Conservation (phyloP, 2,888 invertebrate species). For the Antheraea assamensis region DNA sequence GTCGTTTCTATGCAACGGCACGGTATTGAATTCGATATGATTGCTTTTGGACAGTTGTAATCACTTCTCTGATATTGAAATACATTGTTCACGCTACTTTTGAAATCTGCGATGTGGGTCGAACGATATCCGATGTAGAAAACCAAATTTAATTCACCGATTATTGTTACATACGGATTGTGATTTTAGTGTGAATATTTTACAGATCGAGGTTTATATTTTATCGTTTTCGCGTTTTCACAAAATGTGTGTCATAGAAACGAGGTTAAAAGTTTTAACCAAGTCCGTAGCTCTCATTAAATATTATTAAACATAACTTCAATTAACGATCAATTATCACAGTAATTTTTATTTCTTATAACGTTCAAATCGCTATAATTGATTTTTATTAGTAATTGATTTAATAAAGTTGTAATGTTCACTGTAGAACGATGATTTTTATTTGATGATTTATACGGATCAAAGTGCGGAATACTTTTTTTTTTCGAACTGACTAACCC, state of each 20-base stretch:
- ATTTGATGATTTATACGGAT: not conserved
- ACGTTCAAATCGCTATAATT: not conserved
- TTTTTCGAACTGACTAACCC: too few relatives aligned
- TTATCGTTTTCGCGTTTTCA: constrained; percentile 7
- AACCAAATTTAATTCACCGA: constrained; percentile 9
- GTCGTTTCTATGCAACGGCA: constrained; percentile 18
- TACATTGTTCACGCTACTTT: constrained; percentile 26
- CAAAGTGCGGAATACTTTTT: not conserved
- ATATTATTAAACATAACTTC: not conserved
- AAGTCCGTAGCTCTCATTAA: not conserved
- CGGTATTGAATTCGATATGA: constrained; percentile 22
- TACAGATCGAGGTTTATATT: constrained; percentile 2
- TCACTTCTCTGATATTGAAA: constrained; percentile 25
- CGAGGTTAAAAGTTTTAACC: constrained; percentile 8
- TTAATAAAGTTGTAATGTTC: not conserved
- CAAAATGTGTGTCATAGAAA: constrained; percentile 6
- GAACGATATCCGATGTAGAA: constrained; percentile 4
- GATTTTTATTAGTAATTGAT: too few relatives aligned
- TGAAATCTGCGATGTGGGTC: constrained; percentile 22
- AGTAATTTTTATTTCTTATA: not conserved
- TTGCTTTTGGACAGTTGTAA: constrained; percentile 22
- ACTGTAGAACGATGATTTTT: not conserved
- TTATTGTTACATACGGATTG: not conserved
- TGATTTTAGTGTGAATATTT: constrained; percentile 6
- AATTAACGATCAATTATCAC: not conserved